Evolutionary conservation across 2,797 vertebrate species (phyloP), one percentile per base, ranked within the genome.

Genomic region (Lagocephalus sceleratus): DNA sequence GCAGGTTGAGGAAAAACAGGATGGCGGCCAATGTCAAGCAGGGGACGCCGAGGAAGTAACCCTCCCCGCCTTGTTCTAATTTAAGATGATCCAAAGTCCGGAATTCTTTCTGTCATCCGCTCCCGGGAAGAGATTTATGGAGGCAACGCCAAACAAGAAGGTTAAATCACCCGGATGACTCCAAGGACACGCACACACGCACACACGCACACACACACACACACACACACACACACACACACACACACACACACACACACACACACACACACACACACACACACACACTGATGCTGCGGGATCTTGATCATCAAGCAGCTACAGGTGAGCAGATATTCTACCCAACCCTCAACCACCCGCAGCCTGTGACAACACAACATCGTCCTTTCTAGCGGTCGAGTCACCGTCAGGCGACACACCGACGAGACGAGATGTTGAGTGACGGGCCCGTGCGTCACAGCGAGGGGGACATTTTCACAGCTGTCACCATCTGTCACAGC

Each of bases 31-130:
- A 66, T 51, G 54, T 49, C 54, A 63, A 52, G 48, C 23, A 25
- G 52, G 10, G 51, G 66, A 61, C 55, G 51, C 48, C 49, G 15
- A 51, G 58, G 15, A 53, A 17, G 47, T 23, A 1, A 44, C 54
- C 20, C 74, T 77, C 60, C 73, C 50, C 50, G 47, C 26, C 63
- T 51, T 21, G 17, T 41, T 68, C 63, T 60, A 46, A 81, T 85
- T 76, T 51, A 73, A 35, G 41, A 48, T 16, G 20, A 59, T n/a
- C n/a, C 60, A n/a, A 29, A n/a, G 47, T 64, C 42, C 50, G 23
- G 66, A 77, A 64, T 57, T 35, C 32, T 12, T 35, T 35, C 32
- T 35, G 60, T 57, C n/a, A 2, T 14, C 41, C 60, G 44, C 44
- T 41, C 25, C 35, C 6, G 40, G 44, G 23, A 55, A 39, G 46